These are phyloP conservation scores for Bos taurus DNA, from an alignment of 2,113 vertebrate species.

Conservation along the genomic window DNA sequence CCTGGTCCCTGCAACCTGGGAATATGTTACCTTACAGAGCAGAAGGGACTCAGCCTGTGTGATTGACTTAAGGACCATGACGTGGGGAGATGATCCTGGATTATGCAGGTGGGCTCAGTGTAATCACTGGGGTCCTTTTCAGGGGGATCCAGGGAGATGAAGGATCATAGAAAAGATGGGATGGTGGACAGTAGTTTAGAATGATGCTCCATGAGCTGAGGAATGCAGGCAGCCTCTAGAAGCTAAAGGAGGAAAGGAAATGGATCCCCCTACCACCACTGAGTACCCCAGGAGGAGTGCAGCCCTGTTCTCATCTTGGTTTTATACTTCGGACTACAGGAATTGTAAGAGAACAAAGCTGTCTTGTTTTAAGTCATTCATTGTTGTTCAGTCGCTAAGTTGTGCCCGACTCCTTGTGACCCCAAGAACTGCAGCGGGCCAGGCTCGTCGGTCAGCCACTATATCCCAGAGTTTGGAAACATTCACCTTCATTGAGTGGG, in stretches of 20 bases:
- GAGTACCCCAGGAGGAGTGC: not conserved
- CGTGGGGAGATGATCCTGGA: not conserved
- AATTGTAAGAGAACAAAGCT: not conserved
- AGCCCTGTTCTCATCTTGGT: not conserved
- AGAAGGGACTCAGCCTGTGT: not conserved
- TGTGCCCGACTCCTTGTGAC: fast-evolving
- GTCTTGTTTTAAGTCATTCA: not conserved
- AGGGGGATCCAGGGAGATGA: not conserved
- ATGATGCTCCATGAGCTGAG: not conserved
- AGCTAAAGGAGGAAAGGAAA: not conserved
- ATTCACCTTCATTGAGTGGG: not conserved
- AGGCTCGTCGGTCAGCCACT: not conserved
- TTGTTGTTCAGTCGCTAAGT: not conserved
- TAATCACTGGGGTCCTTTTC: not conserved
- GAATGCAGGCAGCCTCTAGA: not conserved
- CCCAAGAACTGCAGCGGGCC: not conserved
- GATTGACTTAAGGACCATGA: not conserved
- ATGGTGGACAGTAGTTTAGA: not conserved
- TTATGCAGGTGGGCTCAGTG: not conserved
- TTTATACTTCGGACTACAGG: not conserved
- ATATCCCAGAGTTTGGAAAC: not conserved
- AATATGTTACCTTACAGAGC: not conserved
- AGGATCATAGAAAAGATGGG: not conserved
- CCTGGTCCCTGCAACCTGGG: not conserved
- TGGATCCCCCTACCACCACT: fast-evolving